Evolutionary conservation across 2,113 vertebrate genomes (phyloP), one percentile per base, ranked within the genome.

Genomic region (Trogon melanurus): DNA sequence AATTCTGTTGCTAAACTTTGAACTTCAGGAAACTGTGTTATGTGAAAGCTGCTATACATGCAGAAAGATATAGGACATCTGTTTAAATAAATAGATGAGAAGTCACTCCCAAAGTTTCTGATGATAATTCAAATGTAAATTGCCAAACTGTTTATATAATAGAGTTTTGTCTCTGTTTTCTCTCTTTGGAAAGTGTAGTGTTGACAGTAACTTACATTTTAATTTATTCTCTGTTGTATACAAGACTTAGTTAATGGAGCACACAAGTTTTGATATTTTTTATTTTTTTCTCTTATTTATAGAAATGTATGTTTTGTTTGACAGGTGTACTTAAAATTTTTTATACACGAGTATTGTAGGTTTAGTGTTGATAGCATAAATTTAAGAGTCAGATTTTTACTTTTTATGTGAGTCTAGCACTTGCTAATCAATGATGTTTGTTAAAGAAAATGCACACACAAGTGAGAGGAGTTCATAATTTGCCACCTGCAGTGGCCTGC

Each of bases 331-430:
- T 88, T 73, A 57, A 85, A 60, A 48, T 53, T 79, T 94, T 96
- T 87, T 94, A 36, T 91, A 95, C 56, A n/a, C 34, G 29, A 74
- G 76, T 81, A 62, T 51, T 54, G n/a, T 51, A 85, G 8, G 9
- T 27, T 96, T 92, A 84, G 36, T 95, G 41, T 86, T 19, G 71
- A 53, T 75, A 64, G 51, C 45, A 9, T 60, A 74, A 34, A 54
- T 93, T 54, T 84, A 74, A 89, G 84, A 73, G 48, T 62, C 79
- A 85, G 38, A 23, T 53, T 89, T 84, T 93, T 91, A 76, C 94
- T 91, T 88, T 88, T 93, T 44, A 11, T 91, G 29, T 58, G 50
- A 79, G 38, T 79, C 82, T 91, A 62, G 44, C 87, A 84, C 61
- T 96, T 86, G 81, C 75, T 73, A 87, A 82, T 88, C 65, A 53